Conservation (phyloP, 2,888 invertebrate genomes). For the Imbricaverruca yamaguchii region DNA sequence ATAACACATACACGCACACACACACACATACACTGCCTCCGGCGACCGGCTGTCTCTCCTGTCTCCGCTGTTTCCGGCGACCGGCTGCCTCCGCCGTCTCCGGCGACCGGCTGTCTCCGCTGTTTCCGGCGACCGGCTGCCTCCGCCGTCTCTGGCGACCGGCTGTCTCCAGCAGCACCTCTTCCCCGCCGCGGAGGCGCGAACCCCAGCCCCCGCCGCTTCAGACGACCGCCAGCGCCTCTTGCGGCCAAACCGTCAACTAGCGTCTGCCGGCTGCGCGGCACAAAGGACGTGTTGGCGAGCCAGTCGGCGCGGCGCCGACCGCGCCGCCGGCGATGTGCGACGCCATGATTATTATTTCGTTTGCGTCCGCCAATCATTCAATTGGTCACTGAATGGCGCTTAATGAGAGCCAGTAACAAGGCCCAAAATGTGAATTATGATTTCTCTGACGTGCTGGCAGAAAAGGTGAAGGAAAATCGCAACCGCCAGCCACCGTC, state of each 20-base stretch:
- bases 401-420: constrained; percentile 11
- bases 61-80: too few relatives aligned
- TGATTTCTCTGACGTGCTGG: neutral
- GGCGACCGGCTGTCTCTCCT: too few relatives aligned
- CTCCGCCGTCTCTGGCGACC: too few relatives aligned
- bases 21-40: too few relatives aligned
- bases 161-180: too few relatives aligned
- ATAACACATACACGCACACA: too few relatives aligned
- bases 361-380: constrained; percentile 20
- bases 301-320: neutral
- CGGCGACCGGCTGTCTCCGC: too few relatives aligned
- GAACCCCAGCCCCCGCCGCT: too few relatives aligned
- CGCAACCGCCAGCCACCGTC: neutral
- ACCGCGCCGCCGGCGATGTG: neutral
- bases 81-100: too few relatives aligned
- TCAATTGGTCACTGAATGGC: constrained; percentile 17
- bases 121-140: too few relatives aligned
- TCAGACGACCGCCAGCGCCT: neutral
- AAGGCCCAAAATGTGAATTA: constrained; percentile 15
- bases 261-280: neutral
- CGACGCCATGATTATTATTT: constrained; percentile 15
- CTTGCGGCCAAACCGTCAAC: neutral
- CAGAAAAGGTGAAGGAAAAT: neutral
- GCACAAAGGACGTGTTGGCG: neutral
- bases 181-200: too few relatives aligned